These are phyloP conservation scores for Enteromius viviparus DNA, from an alignment of 2,797 vertebrate species.

Conservation along the genomic window DNA sequence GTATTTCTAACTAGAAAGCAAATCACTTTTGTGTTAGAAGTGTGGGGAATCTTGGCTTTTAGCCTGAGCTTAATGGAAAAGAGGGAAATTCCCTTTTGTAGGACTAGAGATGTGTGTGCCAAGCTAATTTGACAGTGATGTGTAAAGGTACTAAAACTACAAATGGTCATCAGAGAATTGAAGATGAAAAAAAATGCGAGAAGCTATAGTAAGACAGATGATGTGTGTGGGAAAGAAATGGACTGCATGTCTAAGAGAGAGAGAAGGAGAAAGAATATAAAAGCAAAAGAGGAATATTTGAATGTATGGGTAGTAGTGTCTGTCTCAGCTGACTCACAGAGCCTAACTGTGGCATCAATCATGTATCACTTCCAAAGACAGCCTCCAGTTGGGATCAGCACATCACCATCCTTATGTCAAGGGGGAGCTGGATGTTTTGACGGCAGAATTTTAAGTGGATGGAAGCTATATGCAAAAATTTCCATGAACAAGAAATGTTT, in stretches of 20 bases:
- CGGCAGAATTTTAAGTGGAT: constrained; percentile 25
- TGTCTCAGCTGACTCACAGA: constrained; percentile 13
- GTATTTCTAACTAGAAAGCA: constrained; percentile 38
- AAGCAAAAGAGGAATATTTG: constrained; percentile 4
- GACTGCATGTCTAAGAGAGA: neutral
- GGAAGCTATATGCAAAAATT: neutral
- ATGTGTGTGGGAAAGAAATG: neutral
- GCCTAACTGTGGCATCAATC: constrained; percentile 30
- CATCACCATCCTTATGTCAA: constrained; percentile 31
- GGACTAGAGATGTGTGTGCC: constrained; percentile 9
- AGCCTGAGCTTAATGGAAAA: constrained; percentile 7
- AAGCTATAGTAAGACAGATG: neutral
- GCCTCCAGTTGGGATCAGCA: constrained; percentile 35
- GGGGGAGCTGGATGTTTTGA: constrained; percentile 9
- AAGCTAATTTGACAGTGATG: constrained; percentile 46
- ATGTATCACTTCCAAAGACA: constrained; percentile 33
- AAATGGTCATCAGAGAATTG: neutral
- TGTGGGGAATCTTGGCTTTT: constrained; percentile 27
- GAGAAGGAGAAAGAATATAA: neutral
- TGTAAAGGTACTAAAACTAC: constrained; percentile 32
- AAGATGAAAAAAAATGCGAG: neutral
- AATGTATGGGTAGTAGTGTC: constrained; percentile 11
- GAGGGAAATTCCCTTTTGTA: constrained; percentile 18
- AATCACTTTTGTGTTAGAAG: constrained; percentile 26
- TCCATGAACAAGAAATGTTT: neutral